Base-by-base conservation (phyloP, 2,113 vertebrate species). In the Daubentonia madagascariensis region DNA sequence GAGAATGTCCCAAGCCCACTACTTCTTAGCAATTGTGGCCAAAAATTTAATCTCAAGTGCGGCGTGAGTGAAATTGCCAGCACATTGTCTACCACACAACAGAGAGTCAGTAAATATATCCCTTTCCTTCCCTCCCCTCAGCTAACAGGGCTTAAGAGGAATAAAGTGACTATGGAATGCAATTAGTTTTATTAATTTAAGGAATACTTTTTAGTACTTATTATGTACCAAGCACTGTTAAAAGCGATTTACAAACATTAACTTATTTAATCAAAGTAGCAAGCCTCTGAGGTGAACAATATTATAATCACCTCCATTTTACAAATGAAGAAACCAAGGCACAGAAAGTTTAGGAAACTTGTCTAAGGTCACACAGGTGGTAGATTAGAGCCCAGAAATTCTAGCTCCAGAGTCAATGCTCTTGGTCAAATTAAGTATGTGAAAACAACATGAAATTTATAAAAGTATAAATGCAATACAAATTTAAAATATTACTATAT, bases 181-280 rank as follows among this genome's bases (percentile, higher is more conserved):
- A n/a, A 54, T 96, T 61, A 20, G 12, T 61, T 91, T 70, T 28
- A 88, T 75, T 84, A 91, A 91, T 65, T 80, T 97, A 76, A 40
- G 52, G 13, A 84, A 83, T 67, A 25, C 1, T 10, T 43, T 43
- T 61, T 92, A 57, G 13, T 67, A 61, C 4, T n/a, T 78, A 78
- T n/a, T 54, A 10, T 59, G 37, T 70, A 37, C 28, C 37, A 76
- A 73, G 16, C 17, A 83, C 28, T 32, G 16, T 68, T 67, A 88
- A 52, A 73, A 70, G 11, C 40, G 28, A 89, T 32, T 48, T 86
- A 43, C 20, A 92, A 85, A 83, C 20, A 70, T 65, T 76, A 63
- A 73, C 9, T 75, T 8, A n/a, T 65, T 88, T 89, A 92, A 89
- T 61, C 3, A 28, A 52, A 1, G 40, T 25, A 63, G 17, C 13